These are phyloP conservation scores for Pocillopora damicornis DNA, from an alignment of 64 coral and sea anemone species.

Conservation along the genomic window DNA sequence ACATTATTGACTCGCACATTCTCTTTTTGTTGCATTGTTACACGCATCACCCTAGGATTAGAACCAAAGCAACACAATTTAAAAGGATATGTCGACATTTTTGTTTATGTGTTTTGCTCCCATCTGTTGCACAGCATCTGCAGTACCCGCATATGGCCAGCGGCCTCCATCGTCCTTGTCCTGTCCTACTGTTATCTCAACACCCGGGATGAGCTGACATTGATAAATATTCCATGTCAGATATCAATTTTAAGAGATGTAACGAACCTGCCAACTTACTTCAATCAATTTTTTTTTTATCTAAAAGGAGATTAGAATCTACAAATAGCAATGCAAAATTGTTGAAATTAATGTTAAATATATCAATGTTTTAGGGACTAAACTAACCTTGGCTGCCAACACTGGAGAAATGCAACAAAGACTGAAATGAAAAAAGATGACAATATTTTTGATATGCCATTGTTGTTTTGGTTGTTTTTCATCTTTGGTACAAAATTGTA, in stretches of 20 bases:
- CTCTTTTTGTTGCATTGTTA: too few species aligned
- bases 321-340: too few species aligned
- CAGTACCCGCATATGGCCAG: constrained; percentile 86
- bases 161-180: constrained; percentile 62
- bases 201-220: constrained; percentile 66
- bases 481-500: too few species aligned
- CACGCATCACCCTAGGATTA: too few species aligned
- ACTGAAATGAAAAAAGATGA: constrained; percentile 24
- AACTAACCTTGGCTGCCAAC: constrained; percentile 81
- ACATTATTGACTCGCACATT: not conserved
- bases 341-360: not conserved
- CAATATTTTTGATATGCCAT: not conserved
- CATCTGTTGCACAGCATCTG: constrained; percentile 68
- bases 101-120: constrained; percentile 78
- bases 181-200: constrained; percentile 84
- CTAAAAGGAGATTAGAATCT: too few species aligned
- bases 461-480: too few species aligned
- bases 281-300: too few species aligned
- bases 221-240: not conserved
- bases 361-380: not conserved
- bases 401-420: constrained; percentile 94
- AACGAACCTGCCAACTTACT: too few species aligned
- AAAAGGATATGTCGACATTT: constrained; percentile 90
- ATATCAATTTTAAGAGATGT: not conserved
- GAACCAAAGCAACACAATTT: not conserved